Evolutionary conservation across 2,797 vertebrate genomes (phyloP).

Genomic region (Sphenopsis melanotis): DNA sequence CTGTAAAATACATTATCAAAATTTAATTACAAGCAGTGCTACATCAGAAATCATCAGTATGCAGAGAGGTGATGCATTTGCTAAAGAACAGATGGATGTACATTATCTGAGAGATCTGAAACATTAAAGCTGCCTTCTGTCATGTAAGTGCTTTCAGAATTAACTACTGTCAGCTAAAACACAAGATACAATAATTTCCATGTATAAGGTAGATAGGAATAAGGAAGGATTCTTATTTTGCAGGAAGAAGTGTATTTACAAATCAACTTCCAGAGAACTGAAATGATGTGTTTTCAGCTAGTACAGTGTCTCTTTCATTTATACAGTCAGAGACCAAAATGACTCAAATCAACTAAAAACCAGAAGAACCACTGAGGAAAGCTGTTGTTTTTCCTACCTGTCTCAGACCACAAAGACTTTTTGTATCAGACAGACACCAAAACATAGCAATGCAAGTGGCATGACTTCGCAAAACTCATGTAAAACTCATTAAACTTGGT

Average conservation of each 20-base stretch:
- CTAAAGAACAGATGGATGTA: slow-evolving; percentile 39
- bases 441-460: neutral
- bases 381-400: neutral
- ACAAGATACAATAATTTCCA: neutral
- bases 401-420: neutral
- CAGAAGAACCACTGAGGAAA: neutral
- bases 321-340: neutral
- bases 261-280: neutral
- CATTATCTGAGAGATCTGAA: slow-evolving; percentile 45
- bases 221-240: neutral
- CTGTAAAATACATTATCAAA: slow-evolving; percentile 9
- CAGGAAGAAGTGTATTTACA: neutral
- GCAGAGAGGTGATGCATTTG: slow-evolving; percentile 4
- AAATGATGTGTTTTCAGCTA: neutral
- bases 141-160: slow-evolving; percentile 6
- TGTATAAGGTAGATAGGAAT: neutral
- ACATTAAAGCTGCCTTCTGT: slow-evolving; percentile 43
- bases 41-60: slow-evolving; percentile 42
- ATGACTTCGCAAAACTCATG: neutral
- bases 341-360: neutral
- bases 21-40: slow-evolving; percentile 19
- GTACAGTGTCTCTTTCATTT: neutral
- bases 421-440: neutral
- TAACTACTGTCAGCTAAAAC: slow-evolving; percentile 16
- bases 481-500: neutral